Evolutionary conservation across 2,113 vertebrate species (phyloP), one percentile per base, ranked within the genome.

Genomic region (Solenodon paradoxus): DNA sequence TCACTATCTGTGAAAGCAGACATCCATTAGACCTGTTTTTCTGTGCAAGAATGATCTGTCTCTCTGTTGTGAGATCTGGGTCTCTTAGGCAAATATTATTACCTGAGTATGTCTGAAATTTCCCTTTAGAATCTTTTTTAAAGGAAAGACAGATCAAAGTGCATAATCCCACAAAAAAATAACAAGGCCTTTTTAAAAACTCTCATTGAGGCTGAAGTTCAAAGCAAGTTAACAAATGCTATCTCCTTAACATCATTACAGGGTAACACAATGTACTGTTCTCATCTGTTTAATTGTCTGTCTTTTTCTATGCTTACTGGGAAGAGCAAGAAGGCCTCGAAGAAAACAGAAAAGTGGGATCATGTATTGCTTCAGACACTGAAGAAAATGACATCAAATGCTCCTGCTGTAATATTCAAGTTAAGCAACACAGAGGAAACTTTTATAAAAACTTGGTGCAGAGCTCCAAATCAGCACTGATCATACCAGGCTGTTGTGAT

Each of bases 61-160:
- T 96, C 97, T 97, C 95, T 91, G 40, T 72, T 92, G 49, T 57
- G 42, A 87, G 45, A 77, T 96, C 63, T 95, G 74, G 24, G n/a
- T 97, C 64, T 96, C 47, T 86, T 83, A 95, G 96, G 91, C 86
- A 98, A 98, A 98, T 97, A 97, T 88, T 84, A 71, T 93, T 95
- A 96, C 59, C 90, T 94, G 72, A 95, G 66, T 89, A 84, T 88
- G 96, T 92, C 88, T 96, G 74, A 95, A 97, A 94, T 90, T 90
- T 97, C 30, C 90, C 96, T 93, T 98, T 91, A 47, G 95, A 98
- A 95, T 78, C 9, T 87, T 97, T 96, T 98, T 98, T 96, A 98
- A 98, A 98, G 96, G 94, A 55, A 96, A 90, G 68, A 71, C 63
- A 94, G 72, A 98, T 97, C 92, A 97, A 98, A 98, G 94, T 94